phyloP scores from a whole-genome alignment of 2,888 invertebrate species.

The Leptothorax acervorum region DNA sequence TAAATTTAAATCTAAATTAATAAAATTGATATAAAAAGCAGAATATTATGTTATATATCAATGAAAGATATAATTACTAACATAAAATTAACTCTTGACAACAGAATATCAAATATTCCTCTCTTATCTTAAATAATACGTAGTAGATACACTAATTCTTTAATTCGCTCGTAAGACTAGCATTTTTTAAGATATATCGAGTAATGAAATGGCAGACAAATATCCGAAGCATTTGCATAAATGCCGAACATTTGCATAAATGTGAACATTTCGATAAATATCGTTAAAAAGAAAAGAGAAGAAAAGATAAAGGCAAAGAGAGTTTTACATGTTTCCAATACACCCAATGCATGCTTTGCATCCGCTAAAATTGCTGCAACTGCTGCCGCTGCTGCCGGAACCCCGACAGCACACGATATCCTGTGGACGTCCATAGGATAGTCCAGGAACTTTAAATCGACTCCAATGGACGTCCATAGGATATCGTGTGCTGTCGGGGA shows the following conservation, averaged over 20 bases:
- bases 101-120: not conserved
- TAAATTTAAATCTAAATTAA: too few relatives aligned
- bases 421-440: too few relatives aligned
- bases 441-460: too few relatives aligned
- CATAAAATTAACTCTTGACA: not conserved
- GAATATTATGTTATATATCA: too few relatives aligned
- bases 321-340: constrained; percentile 4
- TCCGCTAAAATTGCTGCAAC: not conserved
- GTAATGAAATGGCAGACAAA: not conserved
- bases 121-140: not conserved
- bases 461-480: too few relatives aligned
- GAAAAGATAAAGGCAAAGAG: not conserved
- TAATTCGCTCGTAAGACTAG: too few relatives aligned
- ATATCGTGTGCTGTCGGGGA: too few relatives aligned
- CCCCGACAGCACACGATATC: too few relatives aligned
- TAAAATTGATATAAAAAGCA: not conserved
- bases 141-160: too few relatives aligned
- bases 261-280: not conserved
- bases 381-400: too few relatives aligned
- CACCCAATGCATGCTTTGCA: constrained; percentile 11
- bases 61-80: not conserved
- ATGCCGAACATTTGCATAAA: too few relatives aligned
- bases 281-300: not conserved
- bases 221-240: not conserved
- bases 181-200: not conserved